Evolutionary conservation across 2,797 vertebrate genomes (phyloP).

Genomic region (Discoglossus pictus): DNA sequence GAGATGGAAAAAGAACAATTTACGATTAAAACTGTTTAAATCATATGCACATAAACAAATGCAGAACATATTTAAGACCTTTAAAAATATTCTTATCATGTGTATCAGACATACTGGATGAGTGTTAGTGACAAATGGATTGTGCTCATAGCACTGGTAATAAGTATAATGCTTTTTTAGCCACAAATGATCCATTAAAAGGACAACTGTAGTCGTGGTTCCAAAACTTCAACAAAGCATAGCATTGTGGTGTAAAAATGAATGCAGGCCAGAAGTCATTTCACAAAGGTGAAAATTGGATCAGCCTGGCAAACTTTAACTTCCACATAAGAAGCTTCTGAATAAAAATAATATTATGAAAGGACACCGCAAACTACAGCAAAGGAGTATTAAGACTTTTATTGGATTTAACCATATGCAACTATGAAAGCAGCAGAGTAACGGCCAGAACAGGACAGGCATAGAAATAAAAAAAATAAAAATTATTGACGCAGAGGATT

Average conservation of each 20-base stretch:
- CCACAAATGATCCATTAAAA: conserved; percentile 51
- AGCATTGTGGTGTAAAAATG: conserved; percentile 62
- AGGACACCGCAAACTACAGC: conserved; percentile 38
- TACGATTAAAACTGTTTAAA: conserved; percentile 4
- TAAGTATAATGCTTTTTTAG: conserved; percentile 50
- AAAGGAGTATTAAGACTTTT: conserved; percentile 41
- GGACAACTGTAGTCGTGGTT: conserved; percentile 50
- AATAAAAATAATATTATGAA: conserved; percentile 53
- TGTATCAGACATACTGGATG: conserved; percentile 48
- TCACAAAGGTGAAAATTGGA: conserved; percentile 64
- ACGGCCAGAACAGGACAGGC: neutral
- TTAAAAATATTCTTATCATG: conserved; percentile 45
- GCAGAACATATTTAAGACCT: conserved; percentile 24
- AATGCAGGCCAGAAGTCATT: conserved; percentile 59
- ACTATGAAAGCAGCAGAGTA: conserved; percentile 21
- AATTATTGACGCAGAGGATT: too few species aligned
- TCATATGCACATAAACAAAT: conserved; percentile 36
- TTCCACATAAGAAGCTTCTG: conserved; percentile 51
- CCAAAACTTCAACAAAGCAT: conserved; percentile 66
- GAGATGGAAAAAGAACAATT: conserved; percentile 15
- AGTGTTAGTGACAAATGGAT: conserved; percentile 50
- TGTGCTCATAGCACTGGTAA: conserved; percentile 44
- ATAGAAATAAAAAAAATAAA: too few species aligned
- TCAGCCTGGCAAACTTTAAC: conserved; percentile 58
- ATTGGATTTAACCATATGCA: conserved; percentile 49